Percentiles rank a stretch among this genome's conserved stretches.
Conservation (phyloP, 2,113 vertebrate species). For the Oryzias melastigma region DNA sequence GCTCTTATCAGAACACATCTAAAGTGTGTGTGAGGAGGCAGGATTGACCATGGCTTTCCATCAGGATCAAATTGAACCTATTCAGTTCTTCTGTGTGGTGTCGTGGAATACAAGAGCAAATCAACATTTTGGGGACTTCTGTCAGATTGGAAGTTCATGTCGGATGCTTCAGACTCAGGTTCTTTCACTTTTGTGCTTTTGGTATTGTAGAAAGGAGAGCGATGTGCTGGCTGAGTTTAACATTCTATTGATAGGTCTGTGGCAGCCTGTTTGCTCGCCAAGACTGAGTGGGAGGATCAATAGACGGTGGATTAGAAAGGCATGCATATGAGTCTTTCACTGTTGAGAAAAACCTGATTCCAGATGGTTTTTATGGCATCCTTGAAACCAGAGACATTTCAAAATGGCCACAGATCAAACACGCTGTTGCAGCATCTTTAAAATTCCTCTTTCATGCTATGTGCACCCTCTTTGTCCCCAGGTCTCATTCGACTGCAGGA, state of each 20-base stretch:
- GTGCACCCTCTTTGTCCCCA: slow-evolving; percentile 72
- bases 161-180: slow-evolving; percentile 38
- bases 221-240: slow-evolving; percentile 45
- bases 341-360: slow-evolving; percentile 46
- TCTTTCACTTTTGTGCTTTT: slow-evolving; percentile 48
- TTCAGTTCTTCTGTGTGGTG: slow-evolving; percentile 32
- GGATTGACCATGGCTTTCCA: slow-evolving; percentile 51
- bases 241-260: slow-evolving; percentile 58
- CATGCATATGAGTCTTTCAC: slow-evolving; percentile 52
- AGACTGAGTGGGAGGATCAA: slow-evolving; percentile 65
- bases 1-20: slow-evolving; percentile 62
- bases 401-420: slow-evolving; percentile 67
- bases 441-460: slow-evolving; percentile 41
- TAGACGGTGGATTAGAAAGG: slow-evolving; percentile 55
- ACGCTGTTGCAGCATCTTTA: slow-evolving; percentile 31
- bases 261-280: slow-evolving; percentile 54
- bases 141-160: slow-evolving; percentile 45
- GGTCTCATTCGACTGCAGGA: slow-evolving; percentile 98
- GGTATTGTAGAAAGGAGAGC: slow-evolving; percentile 33
- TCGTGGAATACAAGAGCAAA: slow-evolving; percentile 37
- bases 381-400: slow-evolving; percentile 34
- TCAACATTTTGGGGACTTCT: slow-evolving; percentile 40
- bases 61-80: slow-evolving; percentile 53
- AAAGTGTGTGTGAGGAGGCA: slow-evolving; percentile 45
- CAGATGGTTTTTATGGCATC: slow-evolving; percentile 42